These are phyloP conservation scores for Ciconia nigra DNA, from an alignment of 2,797 vertebrate species.

Conservation along the genomic window DNA sequence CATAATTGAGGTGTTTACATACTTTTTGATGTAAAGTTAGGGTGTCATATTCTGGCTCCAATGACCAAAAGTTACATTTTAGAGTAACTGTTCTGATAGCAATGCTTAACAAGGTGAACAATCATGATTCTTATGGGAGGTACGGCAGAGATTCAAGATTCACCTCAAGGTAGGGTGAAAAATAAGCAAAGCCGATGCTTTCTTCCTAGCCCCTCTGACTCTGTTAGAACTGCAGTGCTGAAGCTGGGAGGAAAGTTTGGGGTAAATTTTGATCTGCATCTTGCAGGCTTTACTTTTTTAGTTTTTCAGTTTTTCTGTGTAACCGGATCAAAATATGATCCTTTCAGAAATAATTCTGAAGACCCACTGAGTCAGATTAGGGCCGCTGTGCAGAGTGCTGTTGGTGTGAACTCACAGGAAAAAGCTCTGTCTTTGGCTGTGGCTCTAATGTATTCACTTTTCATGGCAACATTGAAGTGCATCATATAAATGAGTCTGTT, in stretches of 20 bases:
- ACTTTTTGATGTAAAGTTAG: not conserved
- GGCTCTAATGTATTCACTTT: not conserved
- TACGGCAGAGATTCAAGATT: not conserved
- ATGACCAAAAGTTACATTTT: not conserved
- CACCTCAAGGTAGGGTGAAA: not conserved
- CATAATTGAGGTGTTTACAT: not conserved
- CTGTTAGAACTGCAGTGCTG: not conserved
- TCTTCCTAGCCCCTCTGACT: not conserved
- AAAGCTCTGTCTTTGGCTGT: not conserved
- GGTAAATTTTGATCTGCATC: not conserved
- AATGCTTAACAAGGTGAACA: not conserved
- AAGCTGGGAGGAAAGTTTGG: not conserved
- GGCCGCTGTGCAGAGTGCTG: not conserved
- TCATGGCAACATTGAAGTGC: not conserved
- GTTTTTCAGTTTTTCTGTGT: not conserved
- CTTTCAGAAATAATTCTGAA: not conserved
- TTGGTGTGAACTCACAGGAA: not conserved
- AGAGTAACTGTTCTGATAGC: not conserved
- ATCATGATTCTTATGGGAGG: not conserved
- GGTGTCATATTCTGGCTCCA: not conserved
- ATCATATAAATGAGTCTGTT: not conserved
- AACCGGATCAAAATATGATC: not conserved
- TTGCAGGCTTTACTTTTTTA: not conserved
- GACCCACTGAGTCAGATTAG: not conserved
- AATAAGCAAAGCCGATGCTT: not conserved